Conservation (phyloP, 2,888 invertebrate genomes). For the Druceiella hillmani region DNA sequence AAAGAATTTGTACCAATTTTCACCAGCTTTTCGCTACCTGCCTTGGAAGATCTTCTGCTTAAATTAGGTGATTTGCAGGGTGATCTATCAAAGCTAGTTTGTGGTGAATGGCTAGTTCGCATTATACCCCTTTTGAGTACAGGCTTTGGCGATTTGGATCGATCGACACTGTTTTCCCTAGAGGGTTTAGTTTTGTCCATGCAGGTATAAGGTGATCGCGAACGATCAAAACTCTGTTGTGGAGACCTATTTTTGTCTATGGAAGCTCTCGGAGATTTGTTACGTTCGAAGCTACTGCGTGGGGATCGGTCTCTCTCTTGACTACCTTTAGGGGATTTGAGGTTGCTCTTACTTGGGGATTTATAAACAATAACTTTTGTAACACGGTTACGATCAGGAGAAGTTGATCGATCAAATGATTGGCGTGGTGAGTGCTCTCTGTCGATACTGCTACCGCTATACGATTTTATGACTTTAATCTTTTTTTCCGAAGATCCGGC, state of each 20-base stretch:
- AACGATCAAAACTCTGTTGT: slow-evolving; percentile 5
- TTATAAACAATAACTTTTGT: slow-evolving; percentile 49
- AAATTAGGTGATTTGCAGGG: slow-evolving; percentile 44
- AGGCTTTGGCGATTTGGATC: slow-evolving; percentile 44
- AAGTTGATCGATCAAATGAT: slow-evolving; percentile 26
- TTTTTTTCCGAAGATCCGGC: slow-evolving; percentile 34
- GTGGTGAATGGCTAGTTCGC: slow-evolving; percentile 36
- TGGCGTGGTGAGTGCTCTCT: slow-evolving; percentile 44
- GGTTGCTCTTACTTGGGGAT: slow-evolving; percentile 46
- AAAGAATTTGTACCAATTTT: slow-evolving; percentile 46
- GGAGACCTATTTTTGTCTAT: slow-evolving; percentile 26
- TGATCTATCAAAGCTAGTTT: slow-evolving; percentile 46
- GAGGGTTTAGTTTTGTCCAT: slow-evolving; percentile 37
- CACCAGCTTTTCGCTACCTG: slow-evolving; percentile 41
- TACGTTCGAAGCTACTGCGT: slow-evolving; percentile 51
- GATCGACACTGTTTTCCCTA: slow-evolving; percentile 41
- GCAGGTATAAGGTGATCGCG: slow-evolving; percentile 15
- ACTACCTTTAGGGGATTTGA: slow-evolving; percentile 52
- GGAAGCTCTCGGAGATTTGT: slow-evolving; percentile 44
- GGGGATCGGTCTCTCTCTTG: slow-evolving; percentile 55
- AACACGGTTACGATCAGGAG: slow-evolving; percentile 38
- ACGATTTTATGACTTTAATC: slow-evolving; percentile 49
- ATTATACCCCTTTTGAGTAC: slow-evolving; percentile 49
- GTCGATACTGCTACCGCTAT: slow-evolving; percentile 48
- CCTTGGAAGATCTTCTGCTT: slow-evolving; percentile 38